Evolutionary conservation across 1,140 invertebrate genomes (phyloP).

Genomic region (Magallana angulata): DNA sequence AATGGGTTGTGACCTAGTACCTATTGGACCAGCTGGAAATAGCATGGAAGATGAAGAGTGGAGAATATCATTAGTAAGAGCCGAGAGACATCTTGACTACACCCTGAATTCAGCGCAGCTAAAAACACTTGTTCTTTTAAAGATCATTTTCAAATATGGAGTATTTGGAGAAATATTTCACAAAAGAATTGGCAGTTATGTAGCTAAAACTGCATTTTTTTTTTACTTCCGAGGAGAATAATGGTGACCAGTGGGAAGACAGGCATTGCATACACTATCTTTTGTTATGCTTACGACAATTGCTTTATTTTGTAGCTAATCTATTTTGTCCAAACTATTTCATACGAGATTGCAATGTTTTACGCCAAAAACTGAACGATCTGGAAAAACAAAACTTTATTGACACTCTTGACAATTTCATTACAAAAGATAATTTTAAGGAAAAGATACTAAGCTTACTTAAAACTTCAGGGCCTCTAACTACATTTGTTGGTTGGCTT

Average conservation of each 20-base stretch:
- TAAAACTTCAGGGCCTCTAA: background rate
- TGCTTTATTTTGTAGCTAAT: background rate
- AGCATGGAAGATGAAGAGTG: background rate
- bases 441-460: background rate
- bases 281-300: background rate
- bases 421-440: background rate
- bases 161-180: background rate
- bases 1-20: background rate
- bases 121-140: background rate
- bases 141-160: background rate
- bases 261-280: background rate
- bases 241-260: background rate
- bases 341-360: background rate
- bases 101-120: background rate
- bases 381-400: background rate
- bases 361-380: background rate
- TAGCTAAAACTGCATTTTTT: background rate
- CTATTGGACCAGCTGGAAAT: background rate
- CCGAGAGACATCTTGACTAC: background rate
- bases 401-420: background rate
- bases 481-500: too few relatives aligned
- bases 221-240: background rate
- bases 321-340: background rate
- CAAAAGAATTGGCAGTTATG: background rate
- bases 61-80: background rate